phyloP scores from a whole-genome alignment of 2,888 invertebrate genomes.

The Pammene fasciana region DNA sequence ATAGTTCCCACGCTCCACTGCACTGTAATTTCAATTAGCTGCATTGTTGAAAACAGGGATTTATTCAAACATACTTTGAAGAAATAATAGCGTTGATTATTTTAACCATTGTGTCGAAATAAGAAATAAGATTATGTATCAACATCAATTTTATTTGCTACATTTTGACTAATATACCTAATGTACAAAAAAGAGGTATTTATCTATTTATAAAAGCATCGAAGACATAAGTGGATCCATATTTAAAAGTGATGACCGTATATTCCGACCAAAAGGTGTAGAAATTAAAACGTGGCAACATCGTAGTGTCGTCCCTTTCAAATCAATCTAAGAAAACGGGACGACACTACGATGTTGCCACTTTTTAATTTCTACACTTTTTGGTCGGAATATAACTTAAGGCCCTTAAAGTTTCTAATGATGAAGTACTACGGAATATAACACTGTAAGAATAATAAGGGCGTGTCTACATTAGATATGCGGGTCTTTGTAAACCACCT shows the following conservation, averaged over 20 bases:
- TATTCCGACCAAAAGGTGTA: too few species aligned
- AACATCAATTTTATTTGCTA: conserved; percentile 7
- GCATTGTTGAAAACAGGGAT: neutral
- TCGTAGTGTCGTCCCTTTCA: too few species aligned
- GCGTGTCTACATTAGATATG: conserved; percentile 26
- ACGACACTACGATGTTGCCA: too few species aligned
- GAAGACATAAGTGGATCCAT: neutral
- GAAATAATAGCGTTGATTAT: neutral
- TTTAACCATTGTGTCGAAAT: neutral
- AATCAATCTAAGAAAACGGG: too few species aligned
- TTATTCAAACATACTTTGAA: neutral
- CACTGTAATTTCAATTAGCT: conserved; percentile 62
- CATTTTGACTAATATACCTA: conserved; percentile 22
- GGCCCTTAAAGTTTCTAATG: conserved; percentile 11
- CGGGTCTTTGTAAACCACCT: conserved; percentile 18
- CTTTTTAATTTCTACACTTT: too few species aligned
- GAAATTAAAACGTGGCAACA: too few species aligned
- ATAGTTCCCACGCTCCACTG: conserved; percentile 66
- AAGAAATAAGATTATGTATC: conserved; percentile 5
- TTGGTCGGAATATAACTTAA: too few species aligned
- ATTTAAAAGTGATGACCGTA: neutral
- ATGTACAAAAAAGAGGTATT: conserved; percentile 19
- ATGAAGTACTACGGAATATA: conserved; percentile 3
- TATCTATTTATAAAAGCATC: conserved; percentile 33
- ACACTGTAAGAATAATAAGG: conserved; percentile 22